Percentiles rank a stretch among this genome's conserved stretches.
These are phyloP conservation scores for Brachionus rubens DNA, from an alignment of 1,140 invertebrate genomes.

Conservation along the genomic window DNA sequence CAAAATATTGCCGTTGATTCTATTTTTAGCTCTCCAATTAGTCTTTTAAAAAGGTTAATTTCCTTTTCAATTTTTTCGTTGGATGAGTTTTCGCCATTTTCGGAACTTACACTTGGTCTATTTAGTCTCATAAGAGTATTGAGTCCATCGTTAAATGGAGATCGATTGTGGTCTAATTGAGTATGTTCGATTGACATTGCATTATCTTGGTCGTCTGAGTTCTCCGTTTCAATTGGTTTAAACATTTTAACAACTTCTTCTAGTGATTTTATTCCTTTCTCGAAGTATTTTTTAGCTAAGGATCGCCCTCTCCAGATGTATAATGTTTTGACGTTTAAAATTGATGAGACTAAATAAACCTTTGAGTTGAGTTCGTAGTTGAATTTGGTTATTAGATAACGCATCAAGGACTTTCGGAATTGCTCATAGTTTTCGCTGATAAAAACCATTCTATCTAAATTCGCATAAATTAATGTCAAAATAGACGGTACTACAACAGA, in stretches of 20 bases:
- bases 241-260: neutral
- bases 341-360: neutral
- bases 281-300: neutral
- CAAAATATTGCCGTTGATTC: no score
- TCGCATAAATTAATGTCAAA: neutral
- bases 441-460: conserved; percentile 15
- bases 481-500: neutral
- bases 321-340: neutral
- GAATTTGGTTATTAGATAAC: neutral
- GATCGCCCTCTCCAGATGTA: neutral
- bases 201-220: neutral
- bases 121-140: no score
- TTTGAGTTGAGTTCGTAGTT: conserved; percentile 3
- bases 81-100: neutral
- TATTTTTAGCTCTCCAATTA: no score
- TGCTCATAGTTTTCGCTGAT: neutral
- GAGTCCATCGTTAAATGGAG: no score
- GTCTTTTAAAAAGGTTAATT: no score
- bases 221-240: neutral
- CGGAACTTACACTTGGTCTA: neutral
- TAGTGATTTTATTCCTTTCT: neutral
- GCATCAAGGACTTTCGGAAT: neutral
- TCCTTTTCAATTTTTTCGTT: no score
- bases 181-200: no score
- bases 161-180: no score